These are phyloP conservation scores for Tragelaphus strepsiceros DNA, from an alignment of 2,113 vertebrate genomes.

Conservation along the genomic window DNA sequence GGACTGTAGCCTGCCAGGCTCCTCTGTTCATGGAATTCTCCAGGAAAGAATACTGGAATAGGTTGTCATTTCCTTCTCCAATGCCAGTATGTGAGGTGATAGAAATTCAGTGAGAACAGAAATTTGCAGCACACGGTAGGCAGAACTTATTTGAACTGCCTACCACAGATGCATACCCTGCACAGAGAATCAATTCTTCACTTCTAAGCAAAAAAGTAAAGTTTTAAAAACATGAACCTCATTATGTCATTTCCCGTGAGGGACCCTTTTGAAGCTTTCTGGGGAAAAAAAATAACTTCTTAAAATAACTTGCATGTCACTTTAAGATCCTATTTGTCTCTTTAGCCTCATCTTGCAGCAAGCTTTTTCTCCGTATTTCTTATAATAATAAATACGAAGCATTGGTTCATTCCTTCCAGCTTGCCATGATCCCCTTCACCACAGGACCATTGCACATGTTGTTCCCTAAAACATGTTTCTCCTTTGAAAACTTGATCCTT, in stretches of 20 bases:
- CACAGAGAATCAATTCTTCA: not conserved
- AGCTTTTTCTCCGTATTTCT: not conserved
- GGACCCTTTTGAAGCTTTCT: not conserved
- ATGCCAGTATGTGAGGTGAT: not conserved
- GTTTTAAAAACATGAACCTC: not conserved
- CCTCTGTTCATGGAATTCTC: not conserved
- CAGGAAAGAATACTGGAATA: not conserved
- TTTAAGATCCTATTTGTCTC: not conserved
- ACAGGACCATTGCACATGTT: not conserved
- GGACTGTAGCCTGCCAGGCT: not conserved
- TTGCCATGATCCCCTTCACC: not conserved
- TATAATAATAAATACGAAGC: fast-evolving
- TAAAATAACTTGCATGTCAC: not conserved
- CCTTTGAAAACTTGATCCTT: not conserved
- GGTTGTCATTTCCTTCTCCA: not conserved
- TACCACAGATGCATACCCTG: fast-evolving
- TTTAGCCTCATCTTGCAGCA: not conserved
- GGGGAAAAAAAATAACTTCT: not conserved
- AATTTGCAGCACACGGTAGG: not conserved
- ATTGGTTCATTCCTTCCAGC: not conserved
- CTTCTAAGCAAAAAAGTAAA: not conserved
- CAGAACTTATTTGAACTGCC: not conserved
- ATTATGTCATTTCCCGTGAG: not conserved
- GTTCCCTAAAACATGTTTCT: not conserved
- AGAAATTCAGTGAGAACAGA: not conserved